phyloP scores from a whole-genome alignment of 2,888 invertebrate genomes.

The Idaea aversata region DNA sequence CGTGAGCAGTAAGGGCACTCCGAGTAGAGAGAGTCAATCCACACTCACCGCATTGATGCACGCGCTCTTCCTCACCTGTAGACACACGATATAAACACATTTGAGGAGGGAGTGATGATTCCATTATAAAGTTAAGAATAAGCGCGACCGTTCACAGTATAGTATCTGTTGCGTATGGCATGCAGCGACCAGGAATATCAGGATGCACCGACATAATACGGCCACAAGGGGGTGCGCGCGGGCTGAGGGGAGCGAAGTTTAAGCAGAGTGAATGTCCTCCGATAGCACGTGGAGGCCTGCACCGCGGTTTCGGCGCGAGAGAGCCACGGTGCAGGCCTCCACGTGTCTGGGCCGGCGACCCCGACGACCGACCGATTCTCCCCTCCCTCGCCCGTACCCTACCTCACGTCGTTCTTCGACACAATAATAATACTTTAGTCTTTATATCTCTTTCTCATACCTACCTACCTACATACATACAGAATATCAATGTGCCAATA shows the following conservation, averaged over 20 bases:
- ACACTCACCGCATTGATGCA: slow-evolving; percentile 84
- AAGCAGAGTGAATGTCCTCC: slow-evolving; percentile 60
- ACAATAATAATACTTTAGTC: slow-evolving; percentile 5
- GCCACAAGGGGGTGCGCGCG: slow-evolving; percentile 51
- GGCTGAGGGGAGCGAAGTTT: slow-evolving; percentile 47
- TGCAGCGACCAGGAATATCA: slow-evolving; percentile 73
- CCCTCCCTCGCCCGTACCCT: slow-evolving; percentile 44
- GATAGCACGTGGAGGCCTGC: slow-evolving; percentile 75
- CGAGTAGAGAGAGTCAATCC: slow-evolving; percentile 88
- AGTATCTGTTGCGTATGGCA: slow-evolving; percentile 70
- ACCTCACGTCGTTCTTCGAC: slow-evolving; percentile 29
- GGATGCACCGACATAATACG: slow-evolving; percentile 68
- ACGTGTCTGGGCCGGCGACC: slow-evolving; percentile 73
- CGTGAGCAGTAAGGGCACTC: slow-evolving; percentile 87
- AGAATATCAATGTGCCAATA: not conserved
- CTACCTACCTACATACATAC: not conserved
- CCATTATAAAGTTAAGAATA: slow-evolving; percentile 40
- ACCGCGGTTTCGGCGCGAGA: slow-evolving; percentile 64
- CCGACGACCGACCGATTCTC: slow-evolving; percentile 34
- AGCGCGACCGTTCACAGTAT: slow-evolving; percentile 64
- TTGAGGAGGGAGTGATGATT: slow-evolving; percentile 44
- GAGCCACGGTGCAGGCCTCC: slow-evolving; percentile 74
- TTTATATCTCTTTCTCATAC: not conserved
- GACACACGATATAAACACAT: slow-evolving; percentile 49
- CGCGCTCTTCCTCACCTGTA: slow-evolving; percentile 77